A percentile compares a stretch with the other conserved stretches of the same genome.
Evolutionary conservation across 2,113 vertebrate genomes (phyloP).

Genomic region (Hemiscyllium ocellatum): DNA sequence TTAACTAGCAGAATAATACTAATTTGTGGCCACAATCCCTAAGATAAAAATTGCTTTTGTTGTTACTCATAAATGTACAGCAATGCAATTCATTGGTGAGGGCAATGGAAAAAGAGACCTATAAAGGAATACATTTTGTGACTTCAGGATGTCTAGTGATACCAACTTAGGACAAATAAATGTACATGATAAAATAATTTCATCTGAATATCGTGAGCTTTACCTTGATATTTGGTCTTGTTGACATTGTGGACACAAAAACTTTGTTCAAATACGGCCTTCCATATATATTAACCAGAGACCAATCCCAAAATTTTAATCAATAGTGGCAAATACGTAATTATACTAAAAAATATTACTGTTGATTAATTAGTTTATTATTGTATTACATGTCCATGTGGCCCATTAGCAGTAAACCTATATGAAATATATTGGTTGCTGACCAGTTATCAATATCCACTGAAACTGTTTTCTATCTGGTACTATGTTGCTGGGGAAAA

Average conservation of each 20-base stretch:
- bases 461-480: too few relatives aligned
- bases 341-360: not conserved
- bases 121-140: not conserved
- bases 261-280: not conserved
- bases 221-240: not conserved
- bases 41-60: not conserved
- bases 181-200: not conserved
- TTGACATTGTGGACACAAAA: not conserved
- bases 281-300: too few relatives aligned
- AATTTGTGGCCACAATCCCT: not conserved
- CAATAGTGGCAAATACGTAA: not conserved
- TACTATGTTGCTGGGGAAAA: not conserved
- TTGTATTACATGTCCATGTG: not conserved
- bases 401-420: not conserved
- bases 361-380: not conserved
- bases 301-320: not conserved
- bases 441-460: not conserved
- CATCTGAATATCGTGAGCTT: not conserved
- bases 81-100: not conserved
- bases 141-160: not conserved
- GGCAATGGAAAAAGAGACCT: not conserved
- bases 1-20: not conserved
- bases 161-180: not conserved
- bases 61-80: not conserved
- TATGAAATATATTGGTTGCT: not conserved